phyloP scores from a whole-genome alignment of 2,888 invertebrate genomes.

The Mythimna ferrago region DNA sequence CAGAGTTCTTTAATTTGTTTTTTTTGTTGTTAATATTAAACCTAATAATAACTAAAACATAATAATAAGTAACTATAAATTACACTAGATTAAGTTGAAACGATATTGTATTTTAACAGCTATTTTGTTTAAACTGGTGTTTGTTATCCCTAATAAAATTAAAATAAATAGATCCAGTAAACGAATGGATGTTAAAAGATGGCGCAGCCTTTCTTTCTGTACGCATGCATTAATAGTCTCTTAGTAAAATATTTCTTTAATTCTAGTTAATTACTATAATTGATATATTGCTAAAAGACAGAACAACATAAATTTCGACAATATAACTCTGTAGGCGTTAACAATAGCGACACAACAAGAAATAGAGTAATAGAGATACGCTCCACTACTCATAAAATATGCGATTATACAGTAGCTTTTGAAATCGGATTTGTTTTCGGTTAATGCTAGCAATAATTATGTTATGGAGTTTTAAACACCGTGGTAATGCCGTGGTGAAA shows the following conservation, averaged over 20 bases:
- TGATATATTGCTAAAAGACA: slow-evolving; percentile 23
- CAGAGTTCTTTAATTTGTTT: too few relatives aligned
- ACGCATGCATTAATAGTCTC: neutral
- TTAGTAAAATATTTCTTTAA: neutral
- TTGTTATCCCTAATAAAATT: neutral
- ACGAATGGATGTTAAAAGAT: neutral
- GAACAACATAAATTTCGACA: slow-evolving; percentile 35
- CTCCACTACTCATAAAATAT: slow-evolving; percentile 34
- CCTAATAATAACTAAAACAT: too few relatives aligned
- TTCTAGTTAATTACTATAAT: slow-evolving; percentile 24
- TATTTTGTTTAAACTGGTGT: too few relatives aligned
- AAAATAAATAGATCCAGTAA: neutral
- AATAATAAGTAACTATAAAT: too few relatives aligned
- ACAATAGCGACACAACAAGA: slow-evolving; percentile 30
- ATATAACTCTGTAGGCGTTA: slow-evolving; percentile 41
- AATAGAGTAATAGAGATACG: slow-evolving; percentile 41
- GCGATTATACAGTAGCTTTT: slow-evolving; percentile 22
- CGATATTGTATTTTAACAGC: too few relatives aligned
- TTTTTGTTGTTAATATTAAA: too few relatives aligned
- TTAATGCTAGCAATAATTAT: slow-evolving; percentile 17
- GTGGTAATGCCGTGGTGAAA: slow-evolving; percentile 24
- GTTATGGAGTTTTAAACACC: slow-evolving; percentile 33
- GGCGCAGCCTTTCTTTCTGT: neutral
- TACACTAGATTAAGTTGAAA: too few relatives aligned
- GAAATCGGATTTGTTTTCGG: slow-evolving; percentile 17